Percentiles rank a stretch among this genome's conserved stretches.
Conservation (phyloP, 2,888 invertebrate species). For the Callosobruchus maculatus region DNA sequence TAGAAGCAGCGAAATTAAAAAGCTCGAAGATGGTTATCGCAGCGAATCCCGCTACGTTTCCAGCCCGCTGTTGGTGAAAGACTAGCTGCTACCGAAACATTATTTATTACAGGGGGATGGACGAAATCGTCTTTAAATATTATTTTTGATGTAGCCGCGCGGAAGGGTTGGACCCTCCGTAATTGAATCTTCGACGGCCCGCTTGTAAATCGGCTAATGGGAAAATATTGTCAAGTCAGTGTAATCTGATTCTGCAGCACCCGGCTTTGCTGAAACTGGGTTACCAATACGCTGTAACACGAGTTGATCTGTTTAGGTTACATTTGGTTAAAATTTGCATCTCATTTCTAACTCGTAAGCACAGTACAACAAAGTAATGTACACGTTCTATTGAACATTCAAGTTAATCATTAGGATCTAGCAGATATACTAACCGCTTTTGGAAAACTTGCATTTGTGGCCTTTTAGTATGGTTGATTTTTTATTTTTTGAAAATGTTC, state of each 20-base stretch:
- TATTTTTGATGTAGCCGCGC: not conserved
- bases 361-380: too few relatives aligned
- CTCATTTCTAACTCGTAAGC: too few relatives aligned
- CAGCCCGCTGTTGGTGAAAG: not conserved
- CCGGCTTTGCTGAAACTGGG: not conserved
- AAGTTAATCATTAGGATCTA: too few relatives aligned
- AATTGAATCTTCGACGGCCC: not conserved
- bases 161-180: not conserved
- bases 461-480: too few relatives aligned
- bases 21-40: not conserved
- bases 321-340: too few relatives aligned
- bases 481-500: too few relatives aligned
- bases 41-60: not conserved
- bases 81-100: not conserved
- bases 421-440: too few relatives aligned
- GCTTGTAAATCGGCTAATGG: not conserved
- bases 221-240: not conserved
- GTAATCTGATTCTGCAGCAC: not conserved
- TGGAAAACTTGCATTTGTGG: too few relatives aligned
- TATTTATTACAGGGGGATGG: not conserved
- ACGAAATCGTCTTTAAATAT: not conserved
- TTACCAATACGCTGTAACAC: not conserved
- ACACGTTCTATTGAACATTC: too few relatives aligned
- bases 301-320: not conserved
- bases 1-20: not conserved